Base-by-base conservation (phyloP, 2,888 invertebrate species). In the Tenthredo scrophulariae region DNA sequence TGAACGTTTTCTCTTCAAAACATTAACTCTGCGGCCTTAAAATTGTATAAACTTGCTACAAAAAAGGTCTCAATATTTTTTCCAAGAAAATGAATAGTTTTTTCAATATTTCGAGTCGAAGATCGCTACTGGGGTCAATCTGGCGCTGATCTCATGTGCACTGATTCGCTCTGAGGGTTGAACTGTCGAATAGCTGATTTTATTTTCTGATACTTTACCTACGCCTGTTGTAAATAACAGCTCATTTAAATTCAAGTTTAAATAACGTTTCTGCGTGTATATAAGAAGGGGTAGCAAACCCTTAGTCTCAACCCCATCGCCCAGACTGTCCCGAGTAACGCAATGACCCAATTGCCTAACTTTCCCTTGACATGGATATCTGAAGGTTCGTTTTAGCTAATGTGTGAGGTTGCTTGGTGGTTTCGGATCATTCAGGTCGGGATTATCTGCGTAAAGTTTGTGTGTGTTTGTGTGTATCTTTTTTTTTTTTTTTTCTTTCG, bases 331-430 rank as follows among this genome's bases (percentile, higher is more conserved):
- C 22, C 40, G 22, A 40, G 80, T 62, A 80, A 80, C 80, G 62
- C 80, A 80, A 80, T 80, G 80, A 80, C 62, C 80, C 62, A 80
- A 62, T 62, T 80, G 22, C 13, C 62, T 37, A 62, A 80, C 62
- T 62, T 80, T 62, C n/a, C 62, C 62, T 22, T 62, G 62, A 40
- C 80, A 62, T 80, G 58, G 40, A 62, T 46, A 46, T 58, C 10
- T 40, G 54, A n/a, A n/a, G n/a, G n/a, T 58, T 40, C 22, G 40
- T 80, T 62, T 22, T 40, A 43, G 10, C 67, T 67, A 33, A 40
- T 62, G 40, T 62, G 62, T 62, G 62, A 62, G 62, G 79, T 77
- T 2, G 62, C 26, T 18, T n/a, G 22, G 22, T 80, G 40, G 50
- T 7, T 26, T 50, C 46, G 15, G 29, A 46, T 29, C 15, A 26